Evolutionary conservation across 2,113 vertebrate species (phyloP).

Genomic region (Eptesicus fuscus): DNA sequence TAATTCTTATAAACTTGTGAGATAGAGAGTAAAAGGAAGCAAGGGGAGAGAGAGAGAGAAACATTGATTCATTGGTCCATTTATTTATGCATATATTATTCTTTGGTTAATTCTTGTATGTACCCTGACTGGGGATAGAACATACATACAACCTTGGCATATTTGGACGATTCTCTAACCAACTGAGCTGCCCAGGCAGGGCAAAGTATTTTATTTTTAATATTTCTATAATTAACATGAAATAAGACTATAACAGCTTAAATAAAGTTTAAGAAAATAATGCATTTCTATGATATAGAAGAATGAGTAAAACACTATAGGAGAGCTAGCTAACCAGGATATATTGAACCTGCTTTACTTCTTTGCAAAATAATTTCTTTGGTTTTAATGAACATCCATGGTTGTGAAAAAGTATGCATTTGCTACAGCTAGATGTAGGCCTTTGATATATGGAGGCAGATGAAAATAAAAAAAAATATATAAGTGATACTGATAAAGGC

Average conservation of each 20-base stretch:
- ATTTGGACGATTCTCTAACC: too few species aligned
- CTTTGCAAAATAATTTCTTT: not conserved
- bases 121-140: too few species aligned
- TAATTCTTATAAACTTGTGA: too few species aligned
- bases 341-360: not conserved
- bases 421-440: not conserved
- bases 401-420: not conserved
- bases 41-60: too few species aligned
- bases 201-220: too few species aligned
- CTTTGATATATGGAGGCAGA: not conserved
- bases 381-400: not conserved
- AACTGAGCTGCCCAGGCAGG: too few species aligned
- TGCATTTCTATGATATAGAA: not conserved
- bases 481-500: not conserved
- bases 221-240: not conserved
- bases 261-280: slow-evolving; percentile 13
- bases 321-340: not conserved
- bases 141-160: too few species aligned
- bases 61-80: too few species aligned
- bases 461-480: not conserved
- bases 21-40: too few species aligned
- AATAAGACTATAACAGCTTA: not conserved
- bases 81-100: too few species aligned
- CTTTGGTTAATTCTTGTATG: too few species aligned
- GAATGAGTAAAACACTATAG: not conserved